These are phyloP conservation scores for Encarsia formosa DNA, from an alignment of 2,888 invertebrate genomes.

Conservation along the genomic window DNA sequence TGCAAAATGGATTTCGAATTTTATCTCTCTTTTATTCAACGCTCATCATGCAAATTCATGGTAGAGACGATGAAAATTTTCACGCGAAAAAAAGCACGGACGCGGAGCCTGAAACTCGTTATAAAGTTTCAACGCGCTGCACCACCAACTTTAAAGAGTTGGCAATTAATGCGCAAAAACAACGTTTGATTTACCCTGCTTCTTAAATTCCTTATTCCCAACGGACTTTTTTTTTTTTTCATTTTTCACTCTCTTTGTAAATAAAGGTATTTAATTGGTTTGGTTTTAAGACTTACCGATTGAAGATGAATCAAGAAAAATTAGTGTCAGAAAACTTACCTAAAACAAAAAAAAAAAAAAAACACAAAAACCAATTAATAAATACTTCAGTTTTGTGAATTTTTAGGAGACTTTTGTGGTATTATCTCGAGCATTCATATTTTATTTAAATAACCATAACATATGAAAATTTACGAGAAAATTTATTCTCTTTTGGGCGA, in stretches of 20 bases:
- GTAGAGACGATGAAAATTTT: not conserved
- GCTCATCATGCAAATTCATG: slow-evolving; percentile 12
- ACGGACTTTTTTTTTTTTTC: not conserved
- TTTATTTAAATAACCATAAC: too few relatives aligned
- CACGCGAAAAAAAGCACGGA: not conserved
- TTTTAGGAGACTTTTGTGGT: too few relatives aligned
- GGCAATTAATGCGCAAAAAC: slow-evolving; percentile 17
- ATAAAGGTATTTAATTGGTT: too few relatives aligned
- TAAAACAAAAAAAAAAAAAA: too few relatives aligned
- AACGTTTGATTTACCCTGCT: not conserved
- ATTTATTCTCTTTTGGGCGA: too few relatives aligned
- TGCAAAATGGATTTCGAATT: slow-evolving; percentile 2
- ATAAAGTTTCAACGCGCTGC: slow-evolving; percentile 14
- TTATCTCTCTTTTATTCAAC: not conserved
- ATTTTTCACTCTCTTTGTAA: not conserved
- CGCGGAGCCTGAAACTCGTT: slow-evolving; percentile 13
- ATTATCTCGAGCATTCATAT: too few relatives aligned
- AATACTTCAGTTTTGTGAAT: too few relatives aligned
- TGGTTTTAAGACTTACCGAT: too few relatives aligned
- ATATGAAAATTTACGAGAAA: too few relatives aligned
- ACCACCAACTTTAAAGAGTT: slow-evolving; percentile 8
- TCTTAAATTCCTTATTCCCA: not conserved
- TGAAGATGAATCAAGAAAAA: too few relatives aligned
- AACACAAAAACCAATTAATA: too few relatives aligned
- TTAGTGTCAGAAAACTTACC: too few relatives aligned